A percentile compares a stretch with the other conserved stretches of the same genome.
Evolutionary conservation across 2,797 vertebrate genomes (phyloP).

Genomic region (Momotus momota): DNA sequence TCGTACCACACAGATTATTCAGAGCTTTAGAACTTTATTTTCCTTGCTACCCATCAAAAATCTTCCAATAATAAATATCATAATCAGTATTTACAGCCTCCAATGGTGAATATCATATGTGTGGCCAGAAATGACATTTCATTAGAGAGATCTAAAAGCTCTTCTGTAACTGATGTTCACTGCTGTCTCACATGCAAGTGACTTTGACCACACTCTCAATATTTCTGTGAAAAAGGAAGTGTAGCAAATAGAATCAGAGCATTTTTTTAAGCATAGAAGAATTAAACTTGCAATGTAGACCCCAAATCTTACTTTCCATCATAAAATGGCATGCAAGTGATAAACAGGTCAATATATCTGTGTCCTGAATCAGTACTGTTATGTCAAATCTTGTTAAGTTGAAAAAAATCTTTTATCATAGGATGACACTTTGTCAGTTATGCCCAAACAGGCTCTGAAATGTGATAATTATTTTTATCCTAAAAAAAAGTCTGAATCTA

Average conservation of each 20-base stretch:
- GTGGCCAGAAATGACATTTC: not conserved
- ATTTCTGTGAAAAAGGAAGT: not conserved
- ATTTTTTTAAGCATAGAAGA: not conserved
- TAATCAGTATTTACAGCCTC: not conserved
- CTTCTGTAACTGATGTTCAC: not conserved
- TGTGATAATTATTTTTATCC: not conserved
- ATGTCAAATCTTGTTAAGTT: not conserved
- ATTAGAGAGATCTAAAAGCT: not conserved
- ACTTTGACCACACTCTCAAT: not conserved
- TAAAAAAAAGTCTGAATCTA: not conserved
- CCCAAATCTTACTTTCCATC: not conserved
- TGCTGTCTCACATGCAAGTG: not conserved
- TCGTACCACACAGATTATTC: not conserved
- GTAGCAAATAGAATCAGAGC: not conserved
- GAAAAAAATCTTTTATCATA: not conserved
- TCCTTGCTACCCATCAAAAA: not conserved
- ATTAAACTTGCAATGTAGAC: not conserved
- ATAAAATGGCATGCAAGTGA: not conserved
- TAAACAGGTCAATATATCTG: not conserved
- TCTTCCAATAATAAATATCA: not conserved
- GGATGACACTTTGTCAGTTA: not conserved
- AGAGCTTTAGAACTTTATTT: not conserved
- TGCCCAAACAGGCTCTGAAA: not conserved
- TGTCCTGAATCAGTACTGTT: not conserved
- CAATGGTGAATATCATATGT: accelerated